Conservation (phyloP, 2,888 invertebrate species). For the Drosophila subquinaria region DNA sequence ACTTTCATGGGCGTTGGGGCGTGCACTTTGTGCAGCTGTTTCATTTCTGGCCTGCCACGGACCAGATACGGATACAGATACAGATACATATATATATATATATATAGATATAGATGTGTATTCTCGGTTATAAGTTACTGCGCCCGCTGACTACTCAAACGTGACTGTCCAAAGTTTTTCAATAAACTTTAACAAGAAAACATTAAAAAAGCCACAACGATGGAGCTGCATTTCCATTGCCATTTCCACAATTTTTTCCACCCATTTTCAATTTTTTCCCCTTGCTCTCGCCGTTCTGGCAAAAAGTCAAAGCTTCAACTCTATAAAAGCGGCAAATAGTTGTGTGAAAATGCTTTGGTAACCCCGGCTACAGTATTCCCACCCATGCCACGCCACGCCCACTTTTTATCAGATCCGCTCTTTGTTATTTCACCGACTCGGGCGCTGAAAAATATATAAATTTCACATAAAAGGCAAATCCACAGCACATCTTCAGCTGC, state of each 20-base stretch:
- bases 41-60: slow-evolving; percentile 56
- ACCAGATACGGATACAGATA: slow-evolving; percentile 22
- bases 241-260: slow-evolving; percentile 19
- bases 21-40: slow-evolving; percentile 74
- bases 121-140: slow-evolving; percentile 56
- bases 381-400: slow-evolving; percentile 2
- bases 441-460: slow-evolving; percentile 72
- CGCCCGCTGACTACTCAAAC: slow-evolving; percentile 80
- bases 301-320: slow-evolving; percentile 74
- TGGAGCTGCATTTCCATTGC: slow-evolving; percentile 66
- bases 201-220: slow-evolving; percentile 81
- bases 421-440: slow-evolving; percentile 51
- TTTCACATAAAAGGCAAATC: slow-evolving; percentile 80
- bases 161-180: slow-evolving; percentile 81
- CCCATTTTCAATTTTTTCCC: neutral
- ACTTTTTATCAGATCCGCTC: slow-evolving; percentile 32
- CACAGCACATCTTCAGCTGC: slow-evolving; percentile 62
- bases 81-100: neutral
- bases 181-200: slow-evolving; percentile 82
- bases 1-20: slow-evolving; percentile 72
- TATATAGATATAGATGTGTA: slow-evolving; percentile 13
- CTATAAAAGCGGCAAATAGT: slow-evolving; percentile 76
- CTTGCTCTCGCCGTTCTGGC: slow-evolving; percentile 11
- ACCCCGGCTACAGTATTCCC: neutral
- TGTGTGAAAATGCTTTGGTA: slow-evolving; percentile 60